phyloP scores from a whole-genome alignment of 2,888 invertebrate genomes.

The Leptothorax acervorum region DNA sequence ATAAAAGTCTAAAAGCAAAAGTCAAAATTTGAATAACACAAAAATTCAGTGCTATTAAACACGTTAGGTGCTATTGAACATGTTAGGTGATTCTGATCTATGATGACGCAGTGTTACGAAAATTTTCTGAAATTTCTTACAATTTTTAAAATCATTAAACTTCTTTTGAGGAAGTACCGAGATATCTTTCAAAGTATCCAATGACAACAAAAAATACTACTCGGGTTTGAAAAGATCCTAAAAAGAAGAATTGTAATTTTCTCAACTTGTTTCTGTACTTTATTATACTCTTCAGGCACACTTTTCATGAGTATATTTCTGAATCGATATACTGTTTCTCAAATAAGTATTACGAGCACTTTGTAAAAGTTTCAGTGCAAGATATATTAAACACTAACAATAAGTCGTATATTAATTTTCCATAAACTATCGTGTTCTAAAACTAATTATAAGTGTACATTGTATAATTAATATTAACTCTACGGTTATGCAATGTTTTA shows the following conservation, averaged over 20 bases:
- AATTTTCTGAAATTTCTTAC: too few relatives aligned
- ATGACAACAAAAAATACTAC: background rate
- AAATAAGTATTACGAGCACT: background rate
- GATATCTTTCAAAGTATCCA: background rate
- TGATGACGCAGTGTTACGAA: too few relatives aligned
- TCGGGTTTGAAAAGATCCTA: background rate
- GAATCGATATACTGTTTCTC: constrained; percentile 7
- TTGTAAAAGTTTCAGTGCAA: background rate
- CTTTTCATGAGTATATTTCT: constrained; percentile 24
- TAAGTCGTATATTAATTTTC: background rate
- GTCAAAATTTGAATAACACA: too few relatives aligned
- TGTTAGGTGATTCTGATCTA: too few relatives aligned
- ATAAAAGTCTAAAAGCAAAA: too few relatives aligned
- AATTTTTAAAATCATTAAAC: too few relatives aligned
- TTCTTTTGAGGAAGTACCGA: too few relatives aligned
- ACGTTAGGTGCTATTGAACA: too few relatives aligned
- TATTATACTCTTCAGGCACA: background rate
- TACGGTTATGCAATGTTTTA: background rate
- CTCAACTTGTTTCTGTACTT: background rate
- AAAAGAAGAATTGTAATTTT: background rate
- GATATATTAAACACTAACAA: constrained; percentile 12
- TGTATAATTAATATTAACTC: background rate
- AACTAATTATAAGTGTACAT: background rate
- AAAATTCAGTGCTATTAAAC: too few relatives aligned
- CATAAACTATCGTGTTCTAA: background rate